Percentiles rank a stretch among this genome's conserved stretches.
Evolutionary conservation across 2,888 invertebrate species (phyloP).

Genomic region (Leuctra nigra): DNA sequence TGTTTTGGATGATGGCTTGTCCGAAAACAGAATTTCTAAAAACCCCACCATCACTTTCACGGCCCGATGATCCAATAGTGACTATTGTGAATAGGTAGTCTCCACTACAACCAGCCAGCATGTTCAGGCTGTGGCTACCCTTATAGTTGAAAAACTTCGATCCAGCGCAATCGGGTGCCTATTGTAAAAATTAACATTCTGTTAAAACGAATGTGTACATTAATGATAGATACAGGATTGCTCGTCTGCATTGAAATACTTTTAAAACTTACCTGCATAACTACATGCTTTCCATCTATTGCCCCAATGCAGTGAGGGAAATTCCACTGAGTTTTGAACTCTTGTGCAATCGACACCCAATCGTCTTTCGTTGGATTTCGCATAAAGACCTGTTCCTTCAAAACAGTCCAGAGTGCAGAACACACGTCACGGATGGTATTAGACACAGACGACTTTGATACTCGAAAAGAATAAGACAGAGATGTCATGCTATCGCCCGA

Average conservation of each 20-base stretch:
- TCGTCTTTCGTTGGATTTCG: constrained; percentile 24
- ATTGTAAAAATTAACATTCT: too few species aligned
- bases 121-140: too few species aligned
- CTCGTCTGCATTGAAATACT: too few species aligned
- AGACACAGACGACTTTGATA: background rate
- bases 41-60: constrained; percentile 21
- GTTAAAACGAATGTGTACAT: too few species aligned
- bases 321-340: constrained; percentile 27
- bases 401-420: background rate
- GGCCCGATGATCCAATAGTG: background rate
- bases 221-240: too few species aligned
- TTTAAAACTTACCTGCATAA: constrained; percentile 16
- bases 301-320: constrained; percentile 31
- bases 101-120: too few species aligned
- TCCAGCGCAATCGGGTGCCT: too few species aligned
- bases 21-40: constrained; percentile 14
- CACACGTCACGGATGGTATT: constrained; percentile 6
- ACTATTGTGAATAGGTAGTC: too few species aligned
- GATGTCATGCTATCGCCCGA: constrained; percentile 1
- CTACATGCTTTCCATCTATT: constrained; percentile 29
- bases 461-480: background rate
- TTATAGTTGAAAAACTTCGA: too few species aligned
- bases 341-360: constrained; percentile 26
- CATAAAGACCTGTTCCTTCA: background rate
- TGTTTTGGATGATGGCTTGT: background rate